Conservation (phyloP, 2,797 vertebrate species). For the Psittacula derbiana region DNA sequence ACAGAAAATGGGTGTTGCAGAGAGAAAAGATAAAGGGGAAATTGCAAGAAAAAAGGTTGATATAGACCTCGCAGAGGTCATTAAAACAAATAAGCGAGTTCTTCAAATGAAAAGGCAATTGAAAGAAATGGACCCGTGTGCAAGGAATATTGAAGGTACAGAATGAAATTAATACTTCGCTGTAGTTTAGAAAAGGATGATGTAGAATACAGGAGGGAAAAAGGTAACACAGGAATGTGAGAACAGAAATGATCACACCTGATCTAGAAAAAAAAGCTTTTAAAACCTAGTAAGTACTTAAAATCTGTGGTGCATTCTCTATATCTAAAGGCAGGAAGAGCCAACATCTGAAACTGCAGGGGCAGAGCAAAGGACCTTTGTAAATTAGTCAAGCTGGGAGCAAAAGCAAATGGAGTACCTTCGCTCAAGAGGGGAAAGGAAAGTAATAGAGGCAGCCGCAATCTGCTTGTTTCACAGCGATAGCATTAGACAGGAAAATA, state of each 20-base stretch:
- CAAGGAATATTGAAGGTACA: background rate
- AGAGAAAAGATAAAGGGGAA: background rate
- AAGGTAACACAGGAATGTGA: background rate
- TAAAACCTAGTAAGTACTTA: background rate
- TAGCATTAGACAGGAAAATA: background rate
- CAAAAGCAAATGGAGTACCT: background rate
- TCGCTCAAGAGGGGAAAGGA: background rate
- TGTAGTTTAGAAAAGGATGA: background rate
- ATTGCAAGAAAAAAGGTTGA: background rate
- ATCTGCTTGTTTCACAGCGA: background rate
- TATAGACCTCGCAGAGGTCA: background rate
- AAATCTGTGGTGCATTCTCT: background rate
- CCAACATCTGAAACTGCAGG: background rate
- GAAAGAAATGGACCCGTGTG: background rate
- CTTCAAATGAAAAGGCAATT: background rate
- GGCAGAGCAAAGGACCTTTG: background rate
- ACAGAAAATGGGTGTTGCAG: background rate
- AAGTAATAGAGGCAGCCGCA: background rate
- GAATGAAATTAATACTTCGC: background rate
- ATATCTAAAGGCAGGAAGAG: background rate
- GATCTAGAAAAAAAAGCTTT: background rate
- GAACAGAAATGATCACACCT: background rate
- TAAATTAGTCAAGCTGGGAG: background rate
- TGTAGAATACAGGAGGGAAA: background rate
- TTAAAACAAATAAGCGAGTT: background rate